Percentiles rank a stretch among this genome's conserved stretches.
These are phyloP conservation scores for Holacanthella duospinosa DNA, from an alignment of 2,888 invertebrate genomes.

Conservation along the genomic window DNA sequence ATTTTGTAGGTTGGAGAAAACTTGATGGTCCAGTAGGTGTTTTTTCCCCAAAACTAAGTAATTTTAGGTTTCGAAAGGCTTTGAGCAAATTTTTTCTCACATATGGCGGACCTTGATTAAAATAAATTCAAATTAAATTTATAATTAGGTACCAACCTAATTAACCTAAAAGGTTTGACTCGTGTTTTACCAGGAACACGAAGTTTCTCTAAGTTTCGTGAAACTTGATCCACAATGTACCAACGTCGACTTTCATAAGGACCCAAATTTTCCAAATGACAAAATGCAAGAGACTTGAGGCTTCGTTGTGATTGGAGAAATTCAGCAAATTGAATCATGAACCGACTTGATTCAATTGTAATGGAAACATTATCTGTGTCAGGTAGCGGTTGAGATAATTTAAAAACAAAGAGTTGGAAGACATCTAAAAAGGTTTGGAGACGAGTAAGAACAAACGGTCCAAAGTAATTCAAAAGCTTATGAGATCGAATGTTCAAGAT, in stretches of 20 bases:
- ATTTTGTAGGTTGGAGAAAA: background rate
- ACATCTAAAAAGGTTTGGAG: background rate
- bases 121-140: background rate
- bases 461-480: constrained; percentile 9
- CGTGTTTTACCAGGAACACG: constrained; percentile 18
- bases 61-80: constrained; percentile 13
- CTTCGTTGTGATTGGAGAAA: constrained; percentile 16
- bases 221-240: constrained; percentile 6
- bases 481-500: constrained; percentile 13
- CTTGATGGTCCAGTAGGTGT: background rate
- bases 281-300: constrained; percentile 14
- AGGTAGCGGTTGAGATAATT: constrained; percentile 9
- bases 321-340: constrained; percentile 7
- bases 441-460: constrained; percentile 4
- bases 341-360: background rate
- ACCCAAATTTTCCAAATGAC: constrained; percentile 15
- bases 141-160: too few relatives aligned
- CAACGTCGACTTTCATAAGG: constrained; percentile 1
- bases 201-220: constrained; percentile 8
- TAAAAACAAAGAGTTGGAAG: constrained; percentile 14
- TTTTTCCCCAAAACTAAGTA: constrained; percentile 15
- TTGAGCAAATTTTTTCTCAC: constrained; percentile 15
- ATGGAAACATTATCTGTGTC: background rate
- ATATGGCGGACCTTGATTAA: constrained; percentile 7
- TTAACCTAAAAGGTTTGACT: too few relatives aligned